Conservation (phyloP, 1,140 invertebrate genomes). For the Drosophila nannoptera region DNA sequence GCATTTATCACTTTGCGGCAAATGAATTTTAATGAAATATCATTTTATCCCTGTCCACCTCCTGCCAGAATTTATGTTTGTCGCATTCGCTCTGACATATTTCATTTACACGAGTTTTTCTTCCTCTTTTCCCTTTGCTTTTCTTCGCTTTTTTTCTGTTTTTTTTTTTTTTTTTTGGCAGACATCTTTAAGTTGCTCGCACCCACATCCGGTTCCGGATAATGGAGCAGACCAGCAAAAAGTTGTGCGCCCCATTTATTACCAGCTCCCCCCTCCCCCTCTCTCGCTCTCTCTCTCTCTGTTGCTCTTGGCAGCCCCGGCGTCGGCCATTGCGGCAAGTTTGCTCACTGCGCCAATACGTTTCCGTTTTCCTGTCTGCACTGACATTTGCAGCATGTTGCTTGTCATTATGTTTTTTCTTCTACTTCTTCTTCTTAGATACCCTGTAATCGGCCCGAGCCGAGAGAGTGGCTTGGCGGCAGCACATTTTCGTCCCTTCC, state of each 20-base stretch:
- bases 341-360: conserved; percentile 70
- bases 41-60: neutral
- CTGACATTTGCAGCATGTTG: conserved; percentile 74
- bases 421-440: neutral
- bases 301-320: neutral
- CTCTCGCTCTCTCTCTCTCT: conserved; percentile 14
- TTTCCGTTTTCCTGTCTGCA: conserved; percentile 75
- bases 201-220: conserved; percentile 70
- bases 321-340: conserved; percentile 61
- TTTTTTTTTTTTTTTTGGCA: conserved; percentile 53
- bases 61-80: conserved; percentile 62
- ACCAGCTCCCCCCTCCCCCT: neutral
- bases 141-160: conserved; percentile 9
- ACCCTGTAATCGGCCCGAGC: conserved; percentile 15
- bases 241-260: conserved; percentile 25
- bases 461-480: neutral
- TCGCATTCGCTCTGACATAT: conserved; percentile 44
- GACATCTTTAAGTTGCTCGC: conserved; percentile 52
- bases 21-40: conserved; percentile 73
- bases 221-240: conserved; percentile 15
- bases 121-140: conserved; percentile 23
- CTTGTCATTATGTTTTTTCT: conserved; percentile 65
- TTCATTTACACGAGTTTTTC: conserved; percentile 3
- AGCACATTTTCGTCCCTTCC: conserved; percentile 3
- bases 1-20: conserved; percentile 72